Evolutionary conservation across 2,888 invertebrate species (phyloP), one percentile per base, ranked within the genome.

Genomic region (Eupithecia centaureata): DNA sequence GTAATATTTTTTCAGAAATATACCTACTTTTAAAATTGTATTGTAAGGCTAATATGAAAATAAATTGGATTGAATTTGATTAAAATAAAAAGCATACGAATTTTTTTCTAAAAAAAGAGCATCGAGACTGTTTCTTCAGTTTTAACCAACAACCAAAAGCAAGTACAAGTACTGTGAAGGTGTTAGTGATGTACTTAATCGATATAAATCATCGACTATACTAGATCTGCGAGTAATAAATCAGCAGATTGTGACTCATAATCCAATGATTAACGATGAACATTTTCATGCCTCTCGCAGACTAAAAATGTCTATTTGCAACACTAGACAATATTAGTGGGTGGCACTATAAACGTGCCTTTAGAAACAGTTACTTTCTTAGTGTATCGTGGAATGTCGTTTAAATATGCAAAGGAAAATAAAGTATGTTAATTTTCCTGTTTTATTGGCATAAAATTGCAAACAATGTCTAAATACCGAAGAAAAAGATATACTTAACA

Each of bases 141-240:
- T 52, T 5, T 18, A 12, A 52, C 52, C 52, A 27, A 22, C 47
- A 15, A 52, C 15, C 52, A 30, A 32, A 25, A 30, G 18, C 22
- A 13, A 5, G n/a, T 13, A 10, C 22, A 57, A 33, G 18, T 12
- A 28, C 30, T 32, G 18, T 30, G 30, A 32, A 76, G 74, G 77
- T 74, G 72, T 72, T 86, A 83, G 80, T 72, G 82, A 78, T 65
- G 83, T 68, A 47, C 68, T 63, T 67, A 65, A 73, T 73, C 75
- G 68, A 74, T 70, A 84, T 82, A 78, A 80, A 79, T 76, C 73
- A 74, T 68, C 64, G 65, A 70, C 68, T 67, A 58, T 54, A 59
- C 62, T 65, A 60, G 47, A 65, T 42, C 61, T 47, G 38, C 52
- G n/a, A 38, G 70, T 51, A 70, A 66, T 70, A 70, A 70, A 70